Evolutionary conservation across 2,888 invertebrate genomes (phyloP).

Genomic region (Nemoura dubitans): DNA sequence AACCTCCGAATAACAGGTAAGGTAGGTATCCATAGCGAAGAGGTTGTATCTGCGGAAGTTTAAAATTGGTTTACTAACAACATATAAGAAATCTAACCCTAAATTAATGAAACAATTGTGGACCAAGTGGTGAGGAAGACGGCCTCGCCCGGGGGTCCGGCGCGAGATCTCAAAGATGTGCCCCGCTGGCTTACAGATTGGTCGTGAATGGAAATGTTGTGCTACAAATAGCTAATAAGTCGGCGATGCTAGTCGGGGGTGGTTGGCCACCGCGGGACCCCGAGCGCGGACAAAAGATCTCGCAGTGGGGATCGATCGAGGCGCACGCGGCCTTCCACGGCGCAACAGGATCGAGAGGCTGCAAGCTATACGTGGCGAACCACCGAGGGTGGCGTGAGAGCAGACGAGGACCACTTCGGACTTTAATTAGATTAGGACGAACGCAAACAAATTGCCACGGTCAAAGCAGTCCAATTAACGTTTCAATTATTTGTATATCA

Average conservation of each 20-base stretch:
- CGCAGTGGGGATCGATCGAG: background rate
- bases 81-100: constrained; percentile 21
- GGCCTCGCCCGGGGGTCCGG: constrained; percentile 40
- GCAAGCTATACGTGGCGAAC: background rate
- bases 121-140: background rate
- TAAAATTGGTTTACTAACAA: constrained; percentile 21
- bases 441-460: constrained; percentile 5
- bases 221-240: constrained; percentile 8
- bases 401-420: background rate
- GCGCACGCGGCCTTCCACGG: background rate
- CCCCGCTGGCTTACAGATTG: constrained; percentile 41
- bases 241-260: constrained; percentile 17
- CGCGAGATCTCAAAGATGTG: constrained; percentile 40
- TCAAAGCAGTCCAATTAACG: background rate
- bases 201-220: constrained; percentile 42
- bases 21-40: background rate
- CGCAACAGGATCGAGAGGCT: background rate
- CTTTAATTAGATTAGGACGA: background rate
- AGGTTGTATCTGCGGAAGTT: constrained; percentile 16
- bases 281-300: constrained; percentile 20
- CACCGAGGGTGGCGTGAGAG: background rate
- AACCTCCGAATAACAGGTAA: background rate
- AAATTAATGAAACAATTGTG: constrained; percentile 28
- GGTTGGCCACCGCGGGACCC: background rate
- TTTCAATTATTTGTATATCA: background rate